Conservation (phyloP, 2,113 vertebrate species). For the Synchiropus splendidus region DNA sequence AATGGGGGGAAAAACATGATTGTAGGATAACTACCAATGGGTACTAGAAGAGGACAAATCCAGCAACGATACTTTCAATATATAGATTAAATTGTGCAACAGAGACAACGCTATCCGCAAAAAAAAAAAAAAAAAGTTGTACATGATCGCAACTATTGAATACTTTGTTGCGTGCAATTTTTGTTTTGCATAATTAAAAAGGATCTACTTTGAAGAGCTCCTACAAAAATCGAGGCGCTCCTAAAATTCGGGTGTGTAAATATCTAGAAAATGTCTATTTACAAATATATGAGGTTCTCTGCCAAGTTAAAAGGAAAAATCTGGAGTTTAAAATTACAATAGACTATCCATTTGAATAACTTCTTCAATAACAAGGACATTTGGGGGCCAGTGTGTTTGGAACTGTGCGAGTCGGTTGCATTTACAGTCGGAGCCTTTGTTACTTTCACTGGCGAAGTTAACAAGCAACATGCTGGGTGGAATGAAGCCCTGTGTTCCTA, state of each 20-base stretch:
- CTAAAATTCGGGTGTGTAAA: slow-evolving; percentile 61
- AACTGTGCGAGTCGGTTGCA: no score
- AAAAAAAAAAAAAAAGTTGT: slow-evolving; percentile 40
- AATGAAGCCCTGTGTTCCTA: no score
- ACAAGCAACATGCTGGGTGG: no score
- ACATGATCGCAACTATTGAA: slow-evolving; percentile 25
- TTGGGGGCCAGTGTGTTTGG: no score
- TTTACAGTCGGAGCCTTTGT: no score
- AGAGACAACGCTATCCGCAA: slow-evolving; percentile 28
- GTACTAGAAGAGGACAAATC: slow-evolving; percentile 67
- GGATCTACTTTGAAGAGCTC: slow-evolving; percentile 56
- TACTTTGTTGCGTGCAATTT: slow-evolving; percentile 21
- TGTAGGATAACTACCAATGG: slow-evolving; percentile 78
- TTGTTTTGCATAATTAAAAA: slow-evolving; percentile 69
- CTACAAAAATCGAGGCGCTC: slow-evolving; percentile 64
- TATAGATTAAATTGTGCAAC: slow-evolving; percentile 42
- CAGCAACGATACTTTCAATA: slow-evolving; percentile 70
- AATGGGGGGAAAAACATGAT: slow-evolving; percentile 47
- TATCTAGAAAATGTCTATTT: slow-evolving; percentile 70
- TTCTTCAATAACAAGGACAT: no score
- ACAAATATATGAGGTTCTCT: slow-evolving; percentile 54
- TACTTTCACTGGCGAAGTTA: no score
- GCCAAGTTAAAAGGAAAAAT: no score
- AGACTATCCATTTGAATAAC: no score
- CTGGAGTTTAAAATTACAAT: neutral